A percentile compares a stretch with the other conserved stretches of the same genome.
phyloP scores from a whole-genome alignment of 1,140 invertebrate genomes.

The Bombus soroeensis region DNA sequence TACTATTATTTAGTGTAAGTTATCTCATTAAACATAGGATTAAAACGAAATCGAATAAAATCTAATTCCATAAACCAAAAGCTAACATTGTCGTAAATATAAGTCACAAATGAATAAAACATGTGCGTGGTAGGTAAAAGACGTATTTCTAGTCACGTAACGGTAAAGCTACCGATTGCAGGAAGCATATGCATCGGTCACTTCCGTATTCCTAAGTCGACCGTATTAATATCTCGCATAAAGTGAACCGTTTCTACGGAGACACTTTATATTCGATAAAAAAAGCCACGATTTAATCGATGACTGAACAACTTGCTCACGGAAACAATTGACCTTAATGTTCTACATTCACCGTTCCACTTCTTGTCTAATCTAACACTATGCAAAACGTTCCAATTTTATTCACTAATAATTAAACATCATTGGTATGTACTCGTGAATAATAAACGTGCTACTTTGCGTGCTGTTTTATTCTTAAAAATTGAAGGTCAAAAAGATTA shows the following conservation, averaged over 20 bases:
- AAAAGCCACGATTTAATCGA: neutral
- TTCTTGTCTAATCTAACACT: neutral
- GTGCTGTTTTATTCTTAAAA: neutral
- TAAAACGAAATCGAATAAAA: neutral
- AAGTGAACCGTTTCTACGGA: conserved; percentile 14
- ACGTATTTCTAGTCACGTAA: conserved; percentile 59
- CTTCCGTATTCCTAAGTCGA: conserved; percentile 55
- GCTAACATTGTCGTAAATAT: conserved; percentile 17
- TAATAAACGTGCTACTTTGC: too few relatives aligned
- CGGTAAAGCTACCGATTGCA: conserved; percentile 42
- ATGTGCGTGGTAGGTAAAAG: neutral
- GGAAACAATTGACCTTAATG: conserved; percentile 29
- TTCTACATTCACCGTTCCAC: conserved; percentile 17
- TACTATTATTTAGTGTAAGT: too few relatives aligned
- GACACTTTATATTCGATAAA: conserved; percentile 6
- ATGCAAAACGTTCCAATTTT: neutral
- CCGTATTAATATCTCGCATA: conserved; percentile 27
- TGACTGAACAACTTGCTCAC: neutral
- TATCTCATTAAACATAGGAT: too few relatives aligned
- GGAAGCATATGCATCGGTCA: conserved; percentile 41
- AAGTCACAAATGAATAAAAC: conserved; percentile 1
- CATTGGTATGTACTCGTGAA: too few relatives aligned
- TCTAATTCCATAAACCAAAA: neutral
- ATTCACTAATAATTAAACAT: neutral
- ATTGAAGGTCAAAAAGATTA: neutral